A percentile compares a stretch with the other conserved stretches of the same genome.
These are phyloP conservation scores for Azemiops feae DNA, from an alignment of 2,113 vertebrate species.

Conservation along the genomic window DNA sequence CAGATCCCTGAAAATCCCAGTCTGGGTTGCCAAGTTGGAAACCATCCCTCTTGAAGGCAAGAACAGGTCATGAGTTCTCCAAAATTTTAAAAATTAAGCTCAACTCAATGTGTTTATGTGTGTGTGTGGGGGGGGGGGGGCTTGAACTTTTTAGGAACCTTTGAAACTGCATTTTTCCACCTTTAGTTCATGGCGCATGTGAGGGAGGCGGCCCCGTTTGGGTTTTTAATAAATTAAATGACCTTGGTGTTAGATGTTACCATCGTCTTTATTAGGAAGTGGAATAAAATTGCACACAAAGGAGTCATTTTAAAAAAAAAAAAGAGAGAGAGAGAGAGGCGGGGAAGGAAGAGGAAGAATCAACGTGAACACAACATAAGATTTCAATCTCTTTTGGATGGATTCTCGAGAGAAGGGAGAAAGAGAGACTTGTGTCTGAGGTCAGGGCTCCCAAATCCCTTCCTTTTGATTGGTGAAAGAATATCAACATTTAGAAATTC, in stretches of 20 bases:
- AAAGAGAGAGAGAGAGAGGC: no score
- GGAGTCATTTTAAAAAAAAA: conserved; percentile 49
- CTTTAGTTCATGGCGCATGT: neutral
- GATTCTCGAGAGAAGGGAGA: conserved; percentile 45
- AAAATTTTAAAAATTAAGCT: neutral
- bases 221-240: conserved; percentile 70
- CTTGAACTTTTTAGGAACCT: neutral
- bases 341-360: conserved; percentile 58
- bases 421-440: conserved; percentile 24
- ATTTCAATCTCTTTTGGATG: conserved; percentile 63
- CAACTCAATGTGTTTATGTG: neutral
- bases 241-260: conserved; percentile 60
- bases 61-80: no score
- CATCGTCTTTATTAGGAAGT: conserved; percentile 71
- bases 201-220: conserved; percentile 45
- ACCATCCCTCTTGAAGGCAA: no score
- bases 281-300: conserved; percentile 72
- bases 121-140: neutral
- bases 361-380: conserved; percentile 64
- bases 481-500: conserved; percentile 7
- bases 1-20: no score
- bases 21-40: no score
- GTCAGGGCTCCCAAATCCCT: fast-evolving
- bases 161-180: neutral
- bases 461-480: neutral